Percentiles rank a stretch among this genome's conserved stretches.
These are phyloP conservation scores for Caligus rogercresseyi DNA, from an alignment of 1,140 invertebrate genomes.

Conservation along the genomic window DNA sequence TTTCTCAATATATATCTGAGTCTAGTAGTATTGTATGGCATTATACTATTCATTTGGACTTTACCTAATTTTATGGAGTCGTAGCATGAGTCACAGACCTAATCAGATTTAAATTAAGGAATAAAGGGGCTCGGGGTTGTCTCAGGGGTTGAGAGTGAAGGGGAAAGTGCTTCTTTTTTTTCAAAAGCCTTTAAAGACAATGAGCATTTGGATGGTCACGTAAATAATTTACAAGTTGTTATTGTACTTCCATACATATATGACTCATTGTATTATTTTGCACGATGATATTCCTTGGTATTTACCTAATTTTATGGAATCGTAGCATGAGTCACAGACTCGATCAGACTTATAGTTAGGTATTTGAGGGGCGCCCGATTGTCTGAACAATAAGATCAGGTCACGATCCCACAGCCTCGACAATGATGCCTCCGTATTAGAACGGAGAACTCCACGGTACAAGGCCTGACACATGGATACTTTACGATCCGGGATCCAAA, in stretches of 20 bases:
- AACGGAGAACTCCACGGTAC: slow-evolving; percentile 47
- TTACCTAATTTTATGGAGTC: slow-evolving; percentile 32
- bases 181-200: too few relatives aligned
- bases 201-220: too few relatives aligned
- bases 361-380: slow-evolving; percentile 47
- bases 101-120: slow-evolving; percentile 37
- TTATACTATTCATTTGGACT: too few relatives aligned
- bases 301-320: slow-evolving; percentile 32
- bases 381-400: slow-evolving; percentile 38
- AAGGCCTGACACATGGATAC: slow-evolving; percentile 52
- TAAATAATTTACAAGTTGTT: too few relatives aligned
- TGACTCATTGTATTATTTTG: too few relatives aligned
- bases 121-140: slow-evolving; percentile 44
- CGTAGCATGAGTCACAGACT: slow-evolving; percentile 41
- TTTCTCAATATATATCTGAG: too few relatives aligned
- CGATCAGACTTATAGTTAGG: slow-evolving; percentile 36
- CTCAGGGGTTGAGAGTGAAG: too few relatives aligned
- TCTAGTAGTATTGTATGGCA: too few relatives aligned
- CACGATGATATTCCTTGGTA: too few relatives aligned
- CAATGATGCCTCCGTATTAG: slow-evolving; percentile 55
- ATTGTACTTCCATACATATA: too few relatives aligned
- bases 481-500: slow-evolving; percentile 46
- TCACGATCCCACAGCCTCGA: slow-evolving; percentile 45
- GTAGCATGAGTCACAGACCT: slow-evolving; percentile 43
- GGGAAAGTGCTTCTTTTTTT: too few relatives aligned